Evolutionary conservation across 2,888 invertebrate genomes (phyloP), one percentile per base, ranked within the genome.

Genomic region (Luffia ferchaultella): DNA sequence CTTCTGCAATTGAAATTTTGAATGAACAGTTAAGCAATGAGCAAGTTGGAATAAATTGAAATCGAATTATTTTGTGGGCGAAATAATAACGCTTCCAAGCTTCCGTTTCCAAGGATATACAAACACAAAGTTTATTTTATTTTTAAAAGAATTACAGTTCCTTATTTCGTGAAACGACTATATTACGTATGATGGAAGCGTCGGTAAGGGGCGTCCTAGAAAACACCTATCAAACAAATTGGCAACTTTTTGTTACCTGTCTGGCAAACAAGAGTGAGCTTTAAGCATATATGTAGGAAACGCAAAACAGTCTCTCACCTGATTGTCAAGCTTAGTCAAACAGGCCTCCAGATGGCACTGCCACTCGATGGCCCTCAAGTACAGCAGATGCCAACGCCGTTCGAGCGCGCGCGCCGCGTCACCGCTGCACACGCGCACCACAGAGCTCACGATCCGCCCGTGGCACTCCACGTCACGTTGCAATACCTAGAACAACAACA

Each of bases 391-490:
- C 93, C 95, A 97, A 70, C 95, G 92, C 55, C 91, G 86, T 77
- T 96, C 94, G 60, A 96, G 86, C 55, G 89, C 89, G 52, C 88
- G 86, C 55, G 91, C 92, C 63, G 86, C 83, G 79, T 85, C 87
- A 63, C 86, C 87, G 69, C 86, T 90, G 82, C 90, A 92, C 73
- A 90, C 87, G 75, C 89, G 89, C 75, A 91, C 90, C 80, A 90
- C 90, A 53, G 90, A 90, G 70, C 87, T 88, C 71, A 93, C 93
- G 76, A 92, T 91, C 80, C 92, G 90, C 63, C 92, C 91, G 86
- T 93, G 95, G 76, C 93, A 93, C 88, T 95, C 93, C 79, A 96
- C 95, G 86, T 96, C 95, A 70, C 90, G 89, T 86, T 96, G 95
- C 75, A 96, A 90, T 86, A 92, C 92, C 96, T 96, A 88, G 19